Evolutionary conservation across 2,888 invertebrate species (phyloP), one percentile per base, ranked within the genome.

Genomic region (Andricus curvator): DNA sequence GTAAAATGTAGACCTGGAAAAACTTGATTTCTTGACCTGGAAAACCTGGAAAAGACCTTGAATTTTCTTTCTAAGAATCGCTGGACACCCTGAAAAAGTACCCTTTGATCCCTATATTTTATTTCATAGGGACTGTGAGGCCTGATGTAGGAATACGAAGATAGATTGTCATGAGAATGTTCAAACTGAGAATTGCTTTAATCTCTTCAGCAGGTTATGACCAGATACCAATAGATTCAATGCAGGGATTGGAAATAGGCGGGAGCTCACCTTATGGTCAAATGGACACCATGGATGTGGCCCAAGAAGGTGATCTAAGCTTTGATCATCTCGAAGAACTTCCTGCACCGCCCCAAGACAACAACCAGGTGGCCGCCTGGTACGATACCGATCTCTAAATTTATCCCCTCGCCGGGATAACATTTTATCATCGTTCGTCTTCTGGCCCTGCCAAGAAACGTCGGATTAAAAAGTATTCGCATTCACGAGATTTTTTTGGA

Each of bases 181-280:
- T 48, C 17, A 29, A 41, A 65, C 33, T 44, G 20, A 77, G 33
- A 62, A n/a, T 78, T 51, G 15, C 8, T 82, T 68, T 78, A 74
- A 22, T 65, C 44, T 44, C 78, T 22, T 78, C 74, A 92, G 29
- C 94, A 98, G 98, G 98, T 95, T 98, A 98, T 96, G 98, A 98
- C 96, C 97, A 98, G 95, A 96, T 98, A 95, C 98, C 98, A 95
- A 97, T 98, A 96, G 98, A 98, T 94, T 97, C 97, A 89, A 97
- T 98, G 97, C 97, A 98, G 95, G 98, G 98, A 86, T 94, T 98
- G 91, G 98, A 98, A 93, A 97, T 98, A 92, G 97, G 97, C 91
- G 96, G 96, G 88, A 96, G 96, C 81, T 94, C 94, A 85, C 94
- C 94, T 78, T 97, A 97, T 93, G 97, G 96, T 85, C 94, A 95